Percentiles rank a stretch among this genome's conserved stretches.
These are phyloP conservation scores for Bruchidius siliquastri DNA, from an alignment of 2,888 invertebrate genomes.

Conservation along the genomic window DNA sequence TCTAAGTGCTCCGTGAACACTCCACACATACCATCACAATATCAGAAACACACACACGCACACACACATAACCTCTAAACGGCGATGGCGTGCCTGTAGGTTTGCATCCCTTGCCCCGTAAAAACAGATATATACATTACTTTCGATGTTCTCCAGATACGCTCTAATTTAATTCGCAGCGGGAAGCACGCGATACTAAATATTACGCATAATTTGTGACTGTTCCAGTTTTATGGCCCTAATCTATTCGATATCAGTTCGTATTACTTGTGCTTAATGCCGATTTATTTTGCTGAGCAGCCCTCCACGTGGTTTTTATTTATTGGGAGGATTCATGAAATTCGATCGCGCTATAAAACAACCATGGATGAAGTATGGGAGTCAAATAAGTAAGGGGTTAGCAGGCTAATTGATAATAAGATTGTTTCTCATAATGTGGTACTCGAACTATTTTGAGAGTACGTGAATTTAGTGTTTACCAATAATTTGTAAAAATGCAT, in stretches of 20 bases:
- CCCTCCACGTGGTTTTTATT: conserved; percentile 6
- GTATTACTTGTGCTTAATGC: conserved; percentile 28
- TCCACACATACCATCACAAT: no score
- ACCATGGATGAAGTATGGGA: neutral
- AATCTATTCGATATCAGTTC: conserved; percentile 31
- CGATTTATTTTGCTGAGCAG: conserved; percentile 23
- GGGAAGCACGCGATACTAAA: conserved; percentile 44
- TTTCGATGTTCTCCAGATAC: conserved; percentile 46
- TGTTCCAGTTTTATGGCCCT: conserved; percentile 39
- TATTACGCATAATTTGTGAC: conserved; percentile 44
- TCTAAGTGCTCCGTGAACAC: no score
- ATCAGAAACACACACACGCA: no score
- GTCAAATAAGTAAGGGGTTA: neutral
- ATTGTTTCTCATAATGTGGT: no score
- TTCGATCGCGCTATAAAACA: neutral
- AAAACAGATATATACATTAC: conserved; percentile 42
- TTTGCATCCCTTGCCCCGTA: neutral
- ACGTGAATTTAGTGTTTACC: no score
- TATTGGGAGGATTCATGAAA: neutral
- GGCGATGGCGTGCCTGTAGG: neutral
- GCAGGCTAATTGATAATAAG: no score
- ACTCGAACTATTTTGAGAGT: no score
- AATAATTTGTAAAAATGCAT: no score
- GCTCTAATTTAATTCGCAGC: conserved; percentile 45
- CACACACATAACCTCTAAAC: conserved; percentile 40